Base-by-base conservation (phyloP, 2,888 invertebrate genomes). In the Odiellus spinosus region DNA sequence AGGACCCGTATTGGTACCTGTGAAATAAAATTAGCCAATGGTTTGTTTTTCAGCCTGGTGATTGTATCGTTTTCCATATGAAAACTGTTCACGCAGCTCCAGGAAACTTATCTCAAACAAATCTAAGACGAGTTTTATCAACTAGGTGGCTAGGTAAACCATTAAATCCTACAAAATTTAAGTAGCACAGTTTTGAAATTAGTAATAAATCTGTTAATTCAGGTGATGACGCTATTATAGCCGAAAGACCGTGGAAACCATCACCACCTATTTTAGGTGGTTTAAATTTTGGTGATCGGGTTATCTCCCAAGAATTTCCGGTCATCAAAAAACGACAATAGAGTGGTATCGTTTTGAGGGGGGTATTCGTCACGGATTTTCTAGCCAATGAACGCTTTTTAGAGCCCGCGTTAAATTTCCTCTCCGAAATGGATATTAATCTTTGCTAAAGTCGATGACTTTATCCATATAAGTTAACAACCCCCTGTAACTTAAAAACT, bases 1-100 rank as follows among this genome's bases (percentile, higher is more conserved):
- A n/a, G n/a, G n/a, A n/a, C n/a, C n/a, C n/a, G n/a, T n/a, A n/a
- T n/a, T n/a, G n/a, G n/a, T n/a, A n/a, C n/a, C n/a, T n/a, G n/a
- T n/a, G n/a, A n/a, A n/a, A n/a, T n/a, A n/a, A n/a, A n/a, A n/a
- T n/a, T n/a, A n/a, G n/a, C n/a, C n/a, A n/a, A n/a, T n/a, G n/a
- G n/a, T n/a, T n/a, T n/a, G n/a, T n/a, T n/a, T n/a, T n/a, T n/a
- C 47, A 58, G 56, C 58, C 58, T 14, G 59, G 59, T 4, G 59
- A 59, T 44, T 55, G 56, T 43, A 50, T 59, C 10, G 57, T 58
- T 6, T 59, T 59, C 44, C 58, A 59, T 49, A 58, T 59, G 56
- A 48, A 50, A 45, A 55, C 55, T 8, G 42, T 59, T 2, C 59
- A 59, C 38, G 56, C 55, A 3, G 59, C 59, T 4, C 56, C 55